phyloP scores from a whole-genome alignment of 2,888 invertebrate genomes.

The Phasia obesa region DNA sequence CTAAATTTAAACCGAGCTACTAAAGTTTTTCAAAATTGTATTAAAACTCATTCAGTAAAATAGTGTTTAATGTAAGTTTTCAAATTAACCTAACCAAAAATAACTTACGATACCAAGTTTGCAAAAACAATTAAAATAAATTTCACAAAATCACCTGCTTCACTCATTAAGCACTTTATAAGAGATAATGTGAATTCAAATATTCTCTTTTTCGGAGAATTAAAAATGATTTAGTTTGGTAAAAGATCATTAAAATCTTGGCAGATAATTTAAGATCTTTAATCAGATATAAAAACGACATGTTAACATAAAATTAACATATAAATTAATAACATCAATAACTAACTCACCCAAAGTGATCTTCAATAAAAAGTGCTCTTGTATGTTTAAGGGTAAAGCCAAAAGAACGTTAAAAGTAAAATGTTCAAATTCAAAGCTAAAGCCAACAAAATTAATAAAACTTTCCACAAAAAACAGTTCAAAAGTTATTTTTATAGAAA shows the following conservation, averaged over 20 bases:
- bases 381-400: slow-evolving; percentile 14
- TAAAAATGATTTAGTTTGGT: slow-evolving; percentile 40
- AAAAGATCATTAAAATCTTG: slow-evolving; percentile 46
- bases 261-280: slow-evolving; percentile 52
- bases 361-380: slow-evolving; percentile 15
- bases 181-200: no score
- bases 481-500: slow-evolving; percentile 24
- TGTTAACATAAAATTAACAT: slow-evolving; percentile 70
- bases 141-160: slow-evolving; percentile 37
- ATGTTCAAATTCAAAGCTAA: slow-evolving; percentile 26
- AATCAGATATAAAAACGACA: slow-evolving; percentile 38
- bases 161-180: no score
- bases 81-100: not conserved
- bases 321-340: slow-evolving; percentile 72
- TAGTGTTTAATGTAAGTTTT: no score
- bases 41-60: no score
- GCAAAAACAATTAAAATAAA: slow-evolving; percentile 38
- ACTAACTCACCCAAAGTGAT: slow-evolving; percentile 52
- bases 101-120: slow-evolving; percentile 16
- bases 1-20: no score
- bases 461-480: slow-evolving; percentile 34
- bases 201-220: slow-evolving; percentile 20
- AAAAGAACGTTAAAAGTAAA: slow-evolving; percentile 52
- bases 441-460: slow-evolving; percentile 28
- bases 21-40: no score